Evolutionary conservation across 2,888 invertebrate genomes (phyloP).

Genomic region (Xestia ashworthii): DNA sequence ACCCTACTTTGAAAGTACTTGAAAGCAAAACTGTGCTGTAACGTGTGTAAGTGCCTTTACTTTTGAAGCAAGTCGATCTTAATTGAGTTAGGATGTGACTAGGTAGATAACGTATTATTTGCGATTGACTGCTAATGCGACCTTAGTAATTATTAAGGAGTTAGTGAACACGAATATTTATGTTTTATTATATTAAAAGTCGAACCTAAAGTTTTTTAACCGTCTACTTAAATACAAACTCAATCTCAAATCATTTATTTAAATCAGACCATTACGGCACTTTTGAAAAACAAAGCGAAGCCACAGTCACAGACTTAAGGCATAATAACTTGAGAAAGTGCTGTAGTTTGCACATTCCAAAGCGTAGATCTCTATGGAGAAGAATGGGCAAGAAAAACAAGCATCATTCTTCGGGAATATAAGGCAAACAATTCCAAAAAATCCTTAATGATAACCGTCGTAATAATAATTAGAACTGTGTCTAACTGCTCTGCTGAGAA

Average conservation of each 20-base stretch:
- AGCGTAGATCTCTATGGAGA: no score
- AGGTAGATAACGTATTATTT: background rate
- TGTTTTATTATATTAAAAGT: background rate
- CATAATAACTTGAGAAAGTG: no score
- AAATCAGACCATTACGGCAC: no score
- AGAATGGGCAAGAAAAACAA: no score
- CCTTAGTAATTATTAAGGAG: background rate
- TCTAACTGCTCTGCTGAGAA: conserved; percentile 22
- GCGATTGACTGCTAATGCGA: background rate
- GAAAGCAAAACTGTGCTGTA: conserved; percentile 7
- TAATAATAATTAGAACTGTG: conserved; percentile 43
- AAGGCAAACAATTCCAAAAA: conserved; percentile 22
- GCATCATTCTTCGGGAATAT: background rate
- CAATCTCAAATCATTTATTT: no score
- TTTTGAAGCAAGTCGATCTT: background rate
- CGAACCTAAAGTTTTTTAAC: background rate
- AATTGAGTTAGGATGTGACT: background rate
- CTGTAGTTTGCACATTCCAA: no score
- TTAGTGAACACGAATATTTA: background rate
- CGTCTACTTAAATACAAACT: background rate
- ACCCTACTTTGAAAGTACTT: conserved; percentile 16
- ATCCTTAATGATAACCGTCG: conserved; percentile 25
- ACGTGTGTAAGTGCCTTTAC: conserved; percentile 6
- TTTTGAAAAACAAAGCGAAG: no score
- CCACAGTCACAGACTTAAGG: no score